Evolutionary conservation across 2,888 invertebrate genomes (phyloP), one percentile per base, ranked within the genome.

Genomic region (Embidobia sp.): DNA sequence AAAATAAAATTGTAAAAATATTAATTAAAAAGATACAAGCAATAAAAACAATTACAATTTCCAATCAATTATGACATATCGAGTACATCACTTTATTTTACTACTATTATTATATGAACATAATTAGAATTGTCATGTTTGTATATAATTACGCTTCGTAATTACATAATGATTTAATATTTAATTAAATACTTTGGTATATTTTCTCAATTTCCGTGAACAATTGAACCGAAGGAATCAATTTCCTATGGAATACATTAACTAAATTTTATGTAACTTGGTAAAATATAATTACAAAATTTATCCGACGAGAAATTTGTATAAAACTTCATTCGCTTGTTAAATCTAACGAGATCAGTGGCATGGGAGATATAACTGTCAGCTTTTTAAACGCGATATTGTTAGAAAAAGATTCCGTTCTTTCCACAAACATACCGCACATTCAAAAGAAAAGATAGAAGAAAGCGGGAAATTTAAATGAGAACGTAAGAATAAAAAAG

Each of bases 401-500:
- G 61, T 72, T 48, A 31, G 40, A 55, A 11, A 42, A 55, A 63
- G 53, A 72, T 53, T 46, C 44, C 33, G 27, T 55, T 63, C 53
- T 46, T 42, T 72, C 51, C 22, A 53, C 53, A 61, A 63, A 72
- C 55, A 72, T 40, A 72, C 63, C 55, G 55, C 59, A 31, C 18
- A 44, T 63, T 72, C 15, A 37, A 55, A 72, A 44, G 63, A 63
- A 55, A 46, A 63, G 37, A 19, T 26, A 40, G 22, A 72, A 63
- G 63, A 72, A 63, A 63, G 72, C 55, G 46, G 55, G 29, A 63
- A 63, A 63, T 69, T 69, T 59, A 69, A 59, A 69, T 69, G 51
- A 63, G 55, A 46, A 51, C 46, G 55, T 55, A 61, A 29, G 70
- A 42, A 48, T 53, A 63, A 55, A 63, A 67, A 72, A 63, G 8